Evolutionary conservation across 2,888 invertebrate species (phyloP).

Genomic region (Dicranocentrus wangi): DNA sequence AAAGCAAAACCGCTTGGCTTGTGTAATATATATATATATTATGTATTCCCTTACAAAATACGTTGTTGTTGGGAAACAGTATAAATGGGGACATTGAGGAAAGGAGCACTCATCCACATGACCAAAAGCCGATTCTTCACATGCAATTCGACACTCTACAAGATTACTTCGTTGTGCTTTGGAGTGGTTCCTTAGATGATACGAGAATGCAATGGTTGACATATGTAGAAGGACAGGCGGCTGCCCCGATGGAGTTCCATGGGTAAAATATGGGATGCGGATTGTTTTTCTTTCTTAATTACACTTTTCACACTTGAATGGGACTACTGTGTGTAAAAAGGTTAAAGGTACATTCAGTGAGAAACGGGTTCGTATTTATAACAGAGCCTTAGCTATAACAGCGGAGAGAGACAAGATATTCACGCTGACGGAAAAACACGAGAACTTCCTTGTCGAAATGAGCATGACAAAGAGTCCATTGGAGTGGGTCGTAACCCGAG

Average conservation of each 20-base stretch:
- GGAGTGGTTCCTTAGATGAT: constrained; percentile 88
- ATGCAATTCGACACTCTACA: constrained; percentile 84
- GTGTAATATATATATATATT: not conserved
- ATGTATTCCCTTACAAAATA: too few species aligned
- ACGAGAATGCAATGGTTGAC: constrained; percentile 82
- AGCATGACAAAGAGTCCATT: constrained; percentile 83
- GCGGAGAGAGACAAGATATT: constrained; percentile 50
- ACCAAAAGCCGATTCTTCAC: constrained; percentile 75
- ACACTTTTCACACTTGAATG: too few species aligned
- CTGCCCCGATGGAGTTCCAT: constrained; percentile 67
- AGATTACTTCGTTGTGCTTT: constrained; percentile 84
- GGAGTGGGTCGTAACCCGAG: constrained; percentile 76
- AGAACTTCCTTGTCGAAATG: constrained; percentile 86
- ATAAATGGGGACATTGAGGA: constrained; percentile 72
- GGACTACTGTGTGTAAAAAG: not conserved
- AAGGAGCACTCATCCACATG: constrained; percentile 55
- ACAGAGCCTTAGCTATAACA: constrained; percentile 55
- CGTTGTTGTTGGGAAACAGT: constrained; percentile 24
- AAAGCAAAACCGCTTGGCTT: not conserved
- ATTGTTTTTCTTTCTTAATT: too few species aligned
- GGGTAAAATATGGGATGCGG: constrained; percentile 46
- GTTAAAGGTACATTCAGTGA: constrained; percentile 8
- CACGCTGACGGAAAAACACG: constrained; percentile 74
- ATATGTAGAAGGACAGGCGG: constrained; percentile 76
- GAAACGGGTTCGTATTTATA: not conserved